phyloP scores from a whole-genome alignment of 2,888 invertebrate genomes.

The Athrips mouffetella region DNA sequence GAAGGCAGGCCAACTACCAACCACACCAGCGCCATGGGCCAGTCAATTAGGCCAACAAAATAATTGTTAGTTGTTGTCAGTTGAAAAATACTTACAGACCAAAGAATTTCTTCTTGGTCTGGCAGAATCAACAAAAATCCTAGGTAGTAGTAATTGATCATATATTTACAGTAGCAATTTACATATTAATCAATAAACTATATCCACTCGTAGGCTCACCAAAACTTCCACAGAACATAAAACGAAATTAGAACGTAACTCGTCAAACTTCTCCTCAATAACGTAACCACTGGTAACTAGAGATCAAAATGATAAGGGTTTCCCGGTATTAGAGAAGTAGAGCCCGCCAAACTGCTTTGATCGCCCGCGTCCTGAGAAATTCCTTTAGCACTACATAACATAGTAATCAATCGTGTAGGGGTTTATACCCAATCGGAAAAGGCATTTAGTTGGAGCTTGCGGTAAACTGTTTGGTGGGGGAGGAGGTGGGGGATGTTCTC shows the following conservation, averaged over 20 bases:
- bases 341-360: constrained; percentile 57
- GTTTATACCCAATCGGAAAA: constrained; percentile 62
- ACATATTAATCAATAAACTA: background rate
- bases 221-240: constrained; percentile 7
- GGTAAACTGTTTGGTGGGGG: constrained; percentile 69
- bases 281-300: constrained; percentile 35
- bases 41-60: too few species aligned
- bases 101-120: too few species aligned
- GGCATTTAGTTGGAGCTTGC: constrained; percentile 74
- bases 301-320: constrained; percentile 58
- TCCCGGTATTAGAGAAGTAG: constrained; percentile 43
- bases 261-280: constrained; percentile 22
- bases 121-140: too few species aligned
- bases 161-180: too few species aligned
- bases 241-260: constrained; percentile 16
- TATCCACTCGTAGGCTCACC: background rate
- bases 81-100: too few species aligned
- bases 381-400: constrained; percentile 56
- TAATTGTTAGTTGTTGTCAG: too few species aligned
- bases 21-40: too few species aligned
- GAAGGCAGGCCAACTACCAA: too few species aligned
- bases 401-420: constrained; percentile 65
- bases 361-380: constrained; percentile 63
- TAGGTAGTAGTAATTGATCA: too few species aligned
- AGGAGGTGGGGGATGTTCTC: constrained; percentile 36